phyloP scores from a whole-genome alignment of 2,797 vertebrate genomes.

The Eulemur albifrons region DNA sequence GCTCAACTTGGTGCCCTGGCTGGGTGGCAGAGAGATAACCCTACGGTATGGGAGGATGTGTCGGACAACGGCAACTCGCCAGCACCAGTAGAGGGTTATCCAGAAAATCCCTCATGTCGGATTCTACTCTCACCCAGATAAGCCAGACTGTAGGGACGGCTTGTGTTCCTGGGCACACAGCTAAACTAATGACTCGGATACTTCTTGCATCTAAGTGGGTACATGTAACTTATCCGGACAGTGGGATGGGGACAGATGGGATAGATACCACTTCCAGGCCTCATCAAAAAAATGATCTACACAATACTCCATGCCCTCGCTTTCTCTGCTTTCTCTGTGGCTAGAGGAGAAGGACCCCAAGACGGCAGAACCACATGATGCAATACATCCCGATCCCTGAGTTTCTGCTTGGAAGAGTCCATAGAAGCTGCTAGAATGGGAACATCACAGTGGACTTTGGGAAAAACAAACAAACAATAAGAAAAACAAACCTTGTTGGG shows the following conservation, averaged over 20 bases:
- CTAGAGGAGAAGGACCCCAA: not conserved
- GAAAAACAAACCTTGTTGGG: not conserved
- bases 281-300: not conserved
- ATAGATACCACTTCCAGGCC: not conserved
- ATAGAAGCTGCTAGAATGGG: not conserved
- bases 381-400: not conserved
- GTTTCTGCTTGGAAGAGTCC: not conserved
- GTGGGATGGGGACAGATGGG: not conserved
- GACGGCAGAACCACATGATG: not conserved
- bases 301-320: not conserved
- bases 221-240: not conserved
- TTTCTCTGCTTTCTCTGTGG: not conserved
- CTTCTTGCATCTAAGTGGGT: not conserved
- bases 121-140: too few species aligned
- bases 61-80: not conserved
- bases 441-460: not conserved
- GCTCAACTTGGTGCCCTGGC: not conserved
- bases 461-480: not conserved
- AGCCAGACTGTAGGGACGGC: fast-evolving
- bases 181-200: not conserved
- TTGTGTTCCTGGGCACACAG: not conserved
- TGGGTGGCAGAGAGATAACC: not conserved
- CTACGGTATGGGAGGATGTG: too few species aligned
- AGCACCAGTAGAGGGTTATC: not conserved
- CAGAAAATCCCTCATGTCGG: not conserved